Conservation (phyloP, 1,140 invertebrate genomes). For the Eupeodes corollae region DNA sequence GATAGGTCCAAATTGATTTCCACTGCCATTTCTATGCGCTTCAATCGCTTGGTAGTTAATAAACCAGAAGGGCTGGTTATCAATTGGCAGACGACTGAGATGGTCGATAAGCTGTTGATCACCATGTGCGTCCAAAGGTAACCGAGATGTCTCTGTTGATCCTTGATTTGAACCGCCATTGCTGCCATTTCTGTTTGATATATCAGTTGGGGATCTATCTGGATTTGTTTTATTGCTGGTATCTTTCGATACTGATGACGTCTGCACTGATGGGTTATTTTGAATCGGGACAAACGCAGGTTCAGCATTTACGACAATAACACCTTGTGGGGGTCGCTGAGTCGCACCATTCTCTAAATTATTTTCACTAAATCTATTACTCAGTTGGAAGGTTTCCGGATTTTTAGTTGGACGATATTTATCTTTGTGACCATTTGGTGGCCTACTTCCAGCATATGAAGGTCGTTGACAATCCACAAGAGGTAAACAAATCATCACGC, state of each 20-base stretch:
- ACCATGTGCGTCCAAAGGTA: conserved; percentile 36
- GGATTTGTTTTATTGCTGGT: not conserved
- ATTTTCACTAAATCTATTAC: conserved; percentile 21
- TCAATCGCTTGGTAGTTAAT: conserved; percentile 38
- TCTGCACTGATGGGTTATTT: too few relatives aligned
- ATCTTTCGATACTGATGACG: too few relatives aligned
- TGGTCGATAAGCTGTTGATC: conserved; percentile 37
- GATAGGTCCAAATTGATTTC: conserved; percentile 16
- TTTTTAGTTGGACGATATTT: conserved; percentile 21
- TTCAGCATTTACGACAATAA: conserved; percentile 17
- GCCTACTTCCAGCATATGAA: conserved; percentile 26
- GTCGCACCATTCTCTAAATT: conserved; percentile 17
- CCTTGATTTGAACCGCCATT: not conserved
- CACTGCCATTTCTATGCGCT: conserved; percentile 25
- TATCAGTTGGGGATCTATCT: not conserved
- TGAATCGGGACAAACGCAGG: conserved; percentile 3
- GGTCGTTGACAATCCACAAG: conserved; percentile 20
- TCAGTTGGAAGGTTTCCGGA: conserved; percentile 8
- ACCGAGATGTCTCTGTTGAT: not conserved
- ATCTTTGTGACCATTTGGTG: conserved; percentile 29
- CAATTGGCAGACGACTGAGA: conserved; percentile 35
- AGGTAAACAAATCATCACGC: not conserved
- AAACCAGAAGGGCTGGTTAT: conserved; percentile 43
- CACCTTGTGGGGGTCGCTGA: conserved; percentile 27
- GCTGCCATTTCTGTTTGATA: not conserved